Percentiles rank a stretch among this genome's conserved stretches.
These are phyloP conservation scores for Ciconia maguari DNA, from an alignment of 2,113 vertebrate species.

Conservation along the genomic window DNA sequence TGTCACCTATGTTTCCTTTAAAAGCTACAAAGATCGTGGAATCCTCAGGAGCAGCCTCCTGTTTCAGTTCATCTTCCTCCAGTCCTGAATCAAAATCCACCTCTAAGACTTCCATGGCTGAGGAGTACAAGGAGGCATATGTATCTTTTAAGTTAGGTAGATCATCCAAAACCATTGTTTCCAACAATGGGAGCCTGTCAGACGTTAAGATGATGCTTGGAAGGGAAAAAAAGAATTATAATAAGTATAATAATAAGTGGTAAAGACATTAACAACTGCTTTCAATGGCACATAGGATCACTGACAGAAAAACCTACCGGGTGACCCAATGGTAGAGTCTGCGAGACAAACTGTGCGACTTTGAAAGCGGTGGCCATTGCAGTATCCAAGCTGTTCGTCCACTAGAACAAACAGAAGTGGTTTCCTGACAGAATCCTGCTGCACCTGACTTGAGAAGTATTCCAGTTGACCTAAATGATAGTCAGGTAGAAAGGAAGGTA, in stretches of 20 bases:
- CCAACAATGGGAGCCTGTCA: conserved; percentile 56
- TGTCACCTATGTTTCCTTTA: conserved; percentile 90
- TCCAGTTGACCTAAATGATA: conserved; percentile 32
- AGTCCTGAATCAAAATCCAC: conserved; percentile 85
- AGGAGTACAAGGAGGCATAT: conserved; percentile 74
- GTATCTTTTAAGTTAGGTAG: conserved; percentile 69
- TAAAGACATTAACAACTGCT: background rate
- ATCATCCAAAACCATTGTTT: conserved; percentile 75
- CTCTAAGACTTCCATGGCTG: conserved; percentile 75
- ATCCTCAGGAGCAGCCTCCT: conserved; percentile 72
- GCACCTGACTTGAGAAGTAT: background rate
- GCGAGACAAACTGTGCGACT: background rate
- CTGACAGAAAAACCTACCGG: background rate
- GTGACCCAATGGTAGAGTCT: background rate
- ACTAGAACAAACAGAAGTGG: background rate
- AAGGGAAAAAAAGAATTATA: background rate
- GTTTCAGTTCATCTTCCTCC: conserved; percentile 80
- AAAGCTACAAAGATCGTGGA: conserved; percentile 92
- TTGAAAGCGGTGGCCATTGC: conserved; percentile 10
- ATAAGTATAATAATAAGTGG: background rate
- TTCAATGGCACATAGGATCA: background rate
- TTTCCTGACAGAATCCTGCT: background rate
- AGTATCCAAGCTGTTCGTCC: background rate
- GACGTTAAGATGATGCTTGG: conserved; percentile 59
- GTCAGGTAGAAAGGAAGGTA: background rate